Conservation (phyloP, 2,113 vertebrate genomes). For the Campylomormyrus numenius region DNA sequence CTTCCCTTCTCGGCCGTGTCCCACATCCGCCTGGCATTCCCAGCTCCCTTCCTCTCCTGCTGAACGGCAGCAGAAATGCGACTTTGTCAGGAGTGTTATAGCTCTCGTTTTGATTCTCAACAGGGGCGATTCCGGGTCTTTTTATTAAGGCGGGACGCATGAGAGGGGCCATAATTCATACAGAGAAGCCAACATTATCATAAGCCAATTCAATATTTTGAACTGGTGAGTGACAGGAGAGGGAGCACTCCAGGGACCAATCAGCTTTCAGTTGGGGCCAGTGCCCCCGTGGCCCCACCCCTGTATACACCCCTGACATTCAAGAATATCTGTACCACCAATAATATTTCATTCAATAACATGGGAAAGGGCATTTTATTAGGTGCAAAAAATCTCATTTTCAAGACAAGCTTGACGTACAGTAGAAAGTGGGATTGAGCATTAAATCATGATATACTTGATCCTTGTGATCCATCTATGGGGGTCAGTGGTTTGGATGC, state of each 20-base stretch:
- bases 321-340: not conserved
- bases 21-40: not conserved
- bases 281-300: not conserved
- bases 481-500: not conserved
- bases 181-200: not conserved
- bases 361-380: not conserved
- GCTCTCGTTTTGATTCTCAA: not conserved
- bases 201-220: not conserved
- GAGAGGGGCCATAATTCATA: not conserved
- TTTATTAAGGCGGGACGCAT: not conserved
- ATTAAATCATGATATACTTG: not conserved
- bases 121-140: not conserved
- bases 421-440: not conserved
- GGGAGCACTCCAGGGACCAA: not conserved
- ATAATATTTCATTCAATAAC: not conserved
- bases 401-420: not conserved
- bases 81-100: not conserved
- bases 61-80: not conserved
- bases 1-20: not conserved
- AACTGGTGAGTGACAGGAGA: not conserved
- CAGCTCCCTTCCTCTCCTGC: not conserved
- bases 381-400: not conserved
- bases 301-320: not conserved
- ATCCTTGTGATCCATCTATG: not conserved
- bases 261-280: not conserved